These are phyloP conservation scores for Noctua fimbriata DNA, from an alignment of 2,888 invertebrate genomes.

Conservation along the genomic window DNA sequence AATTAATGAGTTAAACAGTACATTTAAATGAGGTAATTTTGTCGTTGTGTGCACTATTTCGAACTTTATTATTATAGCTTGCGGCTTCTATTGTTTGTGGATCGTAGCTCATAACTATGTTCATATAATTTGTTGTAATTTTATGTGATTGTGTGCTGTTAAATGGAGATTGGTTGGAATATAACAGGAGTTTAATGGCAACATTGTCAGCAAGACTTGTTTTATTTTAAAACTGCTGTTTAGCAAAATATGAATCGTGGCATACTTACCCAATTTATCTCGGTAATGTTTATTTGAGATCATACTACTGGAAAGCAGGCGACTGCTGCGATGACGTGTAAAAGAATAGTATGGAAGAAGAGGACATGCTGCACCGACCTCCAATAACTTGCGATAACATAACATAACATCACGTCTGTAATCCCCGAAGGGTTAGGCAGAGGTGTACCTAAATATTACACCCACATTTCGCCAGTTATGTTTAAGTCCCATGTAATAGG, in stretches of 20 bases:
- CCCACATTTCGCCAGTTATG: too few species aligned
- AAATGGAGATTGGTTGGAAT: conserved; percentile 20
- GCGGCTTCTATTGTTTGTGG: conserved; percentile 47
- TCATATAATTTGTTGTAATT: conserved; percentile 30
- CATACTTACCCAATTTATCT: neutral
- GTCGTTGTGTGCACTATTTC: conserved; percentile 43
- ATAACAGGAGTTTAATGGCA: conserved; percentile 16
- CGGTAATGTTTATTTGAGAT: neutral
- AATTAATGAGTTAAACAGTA: conserved; percentile 36
- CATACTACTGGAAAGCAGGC: neutral
- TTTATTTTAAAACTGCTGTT: conserved; percentile 10
- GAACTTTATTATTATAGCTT: conserved; percentile 48
- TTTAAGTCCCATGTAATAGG: too few species aligned
- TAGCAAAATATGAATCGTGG: neutral
- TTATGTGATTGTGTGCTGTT: conserved; percentile 31
- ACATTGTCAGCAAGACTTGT: conserved; percentile 8
- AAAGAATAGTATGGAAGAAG: neutral
- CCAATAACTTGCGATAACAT: neutral
- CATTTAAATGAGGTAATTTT: conserved; percentile 46
- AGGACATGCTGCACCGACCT: neutral
- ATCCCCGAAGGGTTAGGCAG: too few species aligned
- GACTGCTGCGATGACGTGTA: neutral
- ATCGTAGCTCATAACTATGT: conserved; percentile 32
- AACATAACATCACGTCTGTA: too few species aligned
- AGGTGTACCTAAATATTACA: too few species aligned